Evolutionary conservation across 2,113 vertebrate genomes (phyloP).

Genomic region (Zosterops pallidus): DNA sequence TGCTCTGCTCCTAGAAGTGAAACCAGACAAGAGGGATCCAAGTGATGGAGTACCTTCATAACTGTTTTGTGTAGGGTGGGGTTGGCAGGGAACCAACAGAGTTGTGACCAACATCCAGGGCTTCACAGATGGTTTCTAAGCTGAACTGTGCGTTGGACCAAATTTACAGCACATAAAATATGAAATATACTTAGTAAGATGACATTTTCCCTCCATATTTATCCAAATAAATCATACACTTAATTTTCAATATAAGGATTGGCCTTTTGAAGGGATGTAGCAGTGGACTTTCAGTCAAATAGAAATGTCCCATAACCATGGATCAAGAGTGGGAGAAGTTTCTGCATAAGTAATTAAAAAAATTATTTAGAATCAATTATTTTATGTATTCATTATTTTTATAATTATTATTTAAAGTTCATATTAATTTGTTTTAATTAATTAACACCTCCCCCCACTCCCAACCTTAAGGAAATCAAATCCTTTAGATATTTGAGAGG

Average conservation of each 20-base stretch:
- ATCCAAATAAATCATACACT: background rate
- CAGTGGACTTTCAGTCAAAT: background rate
- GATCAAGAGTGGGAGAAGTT: background rate
- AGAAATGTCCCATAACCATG: background rate
- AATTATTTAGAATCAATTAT: background rate
- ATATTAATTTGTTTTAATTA: background rate
- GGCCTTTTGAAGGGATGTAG: background rate
- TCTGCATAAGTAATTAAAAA: background rate
- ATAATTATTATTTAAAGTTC: background rate
- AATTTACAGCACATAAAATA: background rate
- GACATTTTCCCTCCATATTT: background rate
- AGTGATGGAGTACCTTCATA: background rate
- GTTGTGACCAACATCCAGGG: background rate
- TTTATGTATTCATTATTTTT: background rate
- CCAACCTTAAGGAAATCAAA: background rate
- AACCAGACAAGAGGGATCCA: background rate
- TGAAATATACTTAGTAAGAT: background rate
- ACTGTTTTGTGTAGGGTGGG: background rate
- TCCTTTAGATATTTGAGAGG: background rate
- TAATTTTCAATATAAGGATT: background rate
- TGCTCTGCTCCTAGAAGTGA: background rate
- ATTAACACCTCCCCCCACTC: no score
- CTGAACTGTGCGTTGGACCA: background rate
- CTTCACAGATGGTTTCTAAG: background rate
- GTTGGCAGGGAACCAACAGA: background rate